Conservation (phyloP, 2,797 vertebrate species). For the Enteromius viviparus region DNA sequence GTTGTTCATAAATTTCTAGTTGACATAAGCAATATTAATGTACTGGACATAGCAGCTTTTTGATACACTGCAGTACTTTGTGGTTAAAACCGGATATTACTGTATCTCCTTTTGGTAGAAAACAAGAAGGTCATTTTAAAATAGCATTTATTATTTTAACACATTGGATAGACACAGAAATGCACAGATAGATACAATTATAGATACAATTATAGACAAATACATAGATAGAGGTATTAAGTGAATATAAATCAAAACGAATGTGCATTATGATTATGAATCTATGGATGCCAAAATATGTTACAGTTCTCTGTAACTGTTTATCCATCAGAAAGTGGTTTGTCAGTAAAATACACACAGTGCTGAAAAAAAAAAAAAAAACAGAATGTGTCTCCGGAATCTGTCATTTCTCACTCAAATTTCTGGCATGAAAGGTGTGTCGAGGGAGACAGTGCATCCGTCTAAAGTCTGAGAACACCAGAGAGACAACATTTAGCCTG, state of each 20-base stretch:
- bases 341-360: conserved; percentile 48
- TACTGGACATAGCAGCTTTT: not conserved
- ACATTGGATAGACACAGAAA: not conserved
- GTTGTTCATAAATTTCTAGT: not conserved
- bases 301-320: conserved; percentile 18
- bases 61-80: not conserved
- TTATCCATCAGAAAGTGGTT: conserved; percentile 28
- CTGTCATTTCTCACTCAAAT: conserved; percentile 58
- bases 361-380: conserved; percentile 40
- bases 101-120: not conserved
- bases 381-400: conserved; percentile 46
- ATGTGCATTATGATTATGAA: not conserved
- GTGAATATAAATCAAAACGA: not conserved
- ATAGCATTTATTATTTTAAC: not conserved
- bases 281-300: not conserved
- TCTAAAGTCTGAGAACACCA: conserved; percentile 65
- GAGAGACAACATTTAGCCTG: conserved; percentile 66
- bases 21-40: not conserved
- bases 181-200: not conserved
- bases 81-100: not conserved
- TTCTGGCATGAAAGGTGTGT: conserved; percentile 60
- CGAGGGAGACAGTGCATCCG: conserved; percentile 62
- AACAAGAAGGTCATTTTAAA: not conserved
- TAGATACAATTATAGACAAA: not conserved
- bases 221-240: not conserved